Percentiles rank a stretch among this genome's conserved stretches.
These are phyloP conservation scores for Galerucella calmariensis DNA, from an alignment of 2,888 invertebrate genomes.

Conservation along the genomic window DNA sequence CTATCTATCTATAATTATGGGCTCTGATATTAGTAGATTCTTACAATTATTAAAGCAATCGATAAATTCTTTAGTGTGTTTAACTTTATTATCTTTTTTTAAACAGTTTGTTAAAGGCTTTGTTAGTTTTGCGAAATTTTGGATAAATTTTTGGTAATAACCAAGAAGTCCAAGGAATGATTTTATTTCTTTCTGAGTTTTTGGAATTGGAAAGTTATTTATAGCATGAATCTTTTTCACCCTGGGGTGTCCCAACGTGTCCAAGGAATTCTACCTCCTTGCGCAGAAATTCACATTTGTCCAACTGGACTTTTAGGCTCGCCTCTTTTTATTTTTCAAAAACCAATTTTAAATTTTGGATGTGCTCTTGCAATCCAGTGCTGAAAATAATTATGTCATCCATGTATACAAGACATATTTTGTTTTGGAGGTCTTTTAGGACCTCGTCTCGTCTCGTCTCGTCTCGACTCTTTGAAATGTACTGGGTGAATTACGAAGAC, in stretches of 20 bases:
- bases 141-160: neutral
- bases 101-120: too few species aligned
- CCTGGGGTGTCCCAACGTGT: conserved; percentile 22
- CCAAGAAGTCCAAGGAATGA: too few species aligned
- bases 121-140: neutral
- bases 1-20: too few species aligned
- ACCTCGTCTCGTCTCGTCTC: too few species aligned
- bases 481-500: too few species aligned
- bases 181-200: too few species aligned
- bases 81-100: neutral
- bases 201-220: neutral
- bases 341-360: conserved; percentile 18
- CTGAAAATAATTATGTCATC: too few species aligned
- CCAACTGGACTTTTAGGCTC: too few species aligned
- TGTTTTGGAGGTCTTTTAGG: too few species aligned
- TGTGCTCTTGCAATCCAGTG: too few species aligned
- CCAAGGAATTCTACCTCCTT: conserved; percentile 34
- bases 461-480: too few species aligned
- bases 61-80: neutral
- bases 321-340: conserved; percentile 17
- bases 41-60: neutral
- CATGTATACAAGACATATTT: too few species aligned
- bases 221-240: neutral
- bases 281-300: conserved; percentile 20
- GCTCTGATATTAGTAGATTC: conserved; percentile 17